These are phyloP conservation scores for Atherix ibis DNA, from an alignment of 2,888 invertebrate genomes.

Conservation along the genomic window DNA sequence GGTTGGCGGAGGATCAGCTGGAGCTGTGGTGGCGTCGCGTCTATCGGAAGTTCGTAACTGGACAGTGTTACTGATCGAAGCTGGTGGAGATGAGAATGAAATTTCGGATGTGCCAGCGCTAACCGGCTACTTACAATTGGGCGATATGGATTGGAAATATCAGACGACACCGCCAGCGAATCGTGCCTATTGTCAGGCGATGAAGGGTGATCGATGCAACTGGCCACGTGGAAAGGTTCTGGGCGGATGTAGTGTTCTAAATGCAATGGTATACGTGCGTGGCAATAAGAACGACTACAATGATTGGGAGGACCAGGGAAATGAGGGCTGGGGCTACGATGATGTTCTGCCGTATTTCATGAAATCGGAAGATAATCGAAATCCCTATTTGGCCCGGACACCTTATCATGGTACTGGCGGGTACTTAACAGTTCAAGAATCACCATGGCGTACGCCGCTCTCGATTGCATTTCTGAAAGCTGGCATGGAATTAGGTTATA, in stretches of 20 bases:
- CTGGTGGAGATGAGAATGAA: slow-evolving; percentile 77
- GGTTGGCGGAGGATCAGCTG: slow-evolving; percentile 78
- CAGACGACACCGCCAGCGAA: slow-evolving; percentile 66
- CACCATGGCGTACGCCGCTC: slow-evolving; percentile 68
- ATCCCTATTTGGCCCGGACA: slow-evolving; percentile 60
- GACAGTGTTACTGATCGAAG: slow-evolving; percentile 71
- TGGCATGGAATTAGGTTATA: slow-evolving; percentile 67
- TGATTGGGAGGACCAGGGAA: slow-evolving; percentile 68
- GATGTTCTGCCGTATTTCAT: slow-evolving; percentile 70
- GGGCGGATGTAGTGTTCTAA: slow-evolving; percentile 75
- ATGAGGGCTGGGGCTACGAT: slow-evolving; percentile 73
- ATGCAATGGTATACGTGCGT: slow-evolving; percentile 83
- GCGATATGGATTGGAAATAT: slow-evolving; percentile 84
- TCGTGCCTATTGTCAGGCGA: slow-evolving; percentile 70
- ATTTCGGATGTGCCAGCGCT: slow-evolving; percentile 75
- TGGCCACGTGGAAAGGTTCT: slow-evolving; percentile 87
- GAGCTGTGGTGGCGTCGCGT: slow-evolving; percentile 73
- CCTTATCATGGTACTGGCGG: slow-evolving; percentile 65
- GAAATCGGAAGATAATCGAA: slow-evolving; percentile 77
- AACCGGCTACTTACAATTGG: slow-evolving; percentile 69
- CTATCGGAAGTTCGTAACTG: slow-evolving; percentile 67
- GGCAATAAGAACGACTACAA: slow-evolving; percentile 80
- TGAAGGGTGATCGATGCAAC: slow-evolving; percentile 75
- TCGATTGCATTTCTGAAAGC: slow-evolving; percentile 71
- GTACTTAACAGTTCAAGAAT: slow-evolving; percentile 68